phyloP scores from a whole-genome alignment of 2,797 vertebrate species.

The Tolypeutes matacus region DNA sequence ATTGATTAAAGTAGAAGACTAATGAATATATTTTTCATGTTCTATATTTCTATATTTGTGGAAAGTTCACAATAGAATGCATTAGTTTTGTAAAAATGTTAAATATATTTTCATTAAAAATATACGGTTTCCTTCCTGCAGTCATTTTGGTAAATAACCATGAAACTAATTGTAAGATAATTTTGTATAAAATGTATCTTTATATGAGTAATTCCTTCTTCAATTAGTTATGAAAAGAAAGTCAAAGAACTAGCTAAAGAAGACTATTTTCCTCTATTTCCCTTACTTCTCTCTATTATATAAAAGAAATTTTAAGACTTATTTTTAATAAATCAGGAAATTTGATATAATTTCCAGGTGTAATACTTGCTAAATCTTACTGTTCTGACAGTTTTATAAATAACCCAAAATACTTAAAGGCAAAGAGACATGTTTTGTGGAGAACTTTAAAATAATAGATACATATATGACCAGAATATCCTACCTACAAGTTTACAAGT shows the following conservation, averaged over 20 bases:
- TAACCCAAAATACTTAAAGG: neutral
- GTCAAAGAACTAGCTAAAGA: neutral
- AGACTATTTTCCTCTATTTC: neutral
- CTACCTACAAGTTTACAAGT: conserved; percentile 6
- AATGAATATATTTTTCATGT: neutral
- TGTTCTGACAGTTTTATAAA: neutral
- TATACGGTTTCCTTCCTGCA: neutral
- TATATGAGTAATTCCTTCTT: neutral
- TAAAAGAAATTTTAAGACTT: neutral
- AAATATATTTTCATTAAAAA: neutral
- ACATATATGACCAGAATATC: neutral
- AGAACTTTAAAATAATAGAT: neutral
- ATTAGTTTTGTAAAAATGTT: neutral
- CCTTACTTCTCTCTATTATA: neutral
- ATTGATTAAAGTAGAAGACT: neutral
- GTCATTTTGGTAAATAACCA: neutral
- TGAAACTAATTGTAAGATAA: neutral
- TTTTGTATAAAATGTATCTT: neutral
- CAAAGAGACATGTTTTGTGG: neutral
- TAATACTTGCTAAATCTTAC: neutral
- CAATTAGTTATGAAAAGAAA: neutral
- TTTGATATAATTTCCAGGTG: neutral
- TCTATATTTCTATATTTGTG: neutral
- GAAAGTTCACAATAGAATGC: neutral
- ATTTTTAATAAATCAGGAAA: neutral